Evolutionary conservation across 1,140 invertebrate genomes (phyloP).

Genomic region (Ylistrum balloti): DNA sequence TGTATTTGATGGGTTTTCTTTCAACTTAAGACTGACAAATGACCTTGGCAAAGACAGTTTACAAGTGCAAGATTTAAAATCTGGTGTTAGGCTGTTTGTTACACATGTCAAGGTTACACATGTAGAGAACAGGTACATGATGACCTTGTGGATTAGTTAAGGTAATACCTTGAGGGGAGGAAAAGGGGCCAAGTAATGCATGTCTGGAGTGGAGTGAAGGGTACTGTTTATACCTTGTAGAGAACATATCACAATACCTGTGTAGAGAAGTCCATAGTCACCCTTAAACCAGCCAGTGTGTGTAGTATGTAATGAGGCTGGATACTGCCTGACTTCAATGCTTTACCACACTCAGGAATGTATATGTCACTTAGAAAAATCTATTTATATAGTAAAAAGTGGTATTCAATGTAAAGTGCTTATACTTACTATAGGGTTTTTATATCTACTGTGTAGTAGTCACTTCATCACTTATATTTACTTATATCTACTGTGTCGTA

Average conservation of each 20-base stretch:
- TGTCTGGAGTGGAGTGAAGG: no score
- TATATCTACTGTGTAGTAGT: neutral
- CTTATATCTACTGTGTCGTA: no score
- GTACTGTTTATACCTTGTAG: no score
- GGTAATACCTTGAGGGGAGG: no score
- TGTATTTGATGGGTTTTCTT: conserved; percentile 1
- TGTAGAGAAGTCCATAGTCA: neutral
- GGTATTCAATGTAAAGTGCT: no score
- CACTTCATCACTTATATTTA: neutral
- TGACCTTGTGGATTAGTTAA: no score
- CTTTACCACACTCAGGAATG: no score
- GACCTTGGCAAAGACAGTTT: neutral
- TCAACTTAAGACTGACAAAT: neutral
- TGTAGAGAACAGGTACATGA: neutral
- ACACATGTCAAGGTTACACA: neutral
- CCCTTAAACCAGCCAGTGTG: neutral
- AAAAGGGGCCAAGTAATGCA: no score
- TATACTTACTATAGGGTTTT: neutral
- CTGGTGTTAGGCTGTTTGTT: neutral
- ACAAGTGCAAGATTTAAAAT: neutral
- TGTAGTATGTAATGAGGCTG: no score
- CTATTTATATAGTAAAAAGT: no score
- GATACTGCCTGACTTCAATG: no score
- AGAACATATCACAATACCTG: neutral
- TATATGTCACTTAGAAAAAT: no score